phyloP scores from a whole-genome alignment of 2,888 invertebrate species.

The Merodon equestris region DNA sequence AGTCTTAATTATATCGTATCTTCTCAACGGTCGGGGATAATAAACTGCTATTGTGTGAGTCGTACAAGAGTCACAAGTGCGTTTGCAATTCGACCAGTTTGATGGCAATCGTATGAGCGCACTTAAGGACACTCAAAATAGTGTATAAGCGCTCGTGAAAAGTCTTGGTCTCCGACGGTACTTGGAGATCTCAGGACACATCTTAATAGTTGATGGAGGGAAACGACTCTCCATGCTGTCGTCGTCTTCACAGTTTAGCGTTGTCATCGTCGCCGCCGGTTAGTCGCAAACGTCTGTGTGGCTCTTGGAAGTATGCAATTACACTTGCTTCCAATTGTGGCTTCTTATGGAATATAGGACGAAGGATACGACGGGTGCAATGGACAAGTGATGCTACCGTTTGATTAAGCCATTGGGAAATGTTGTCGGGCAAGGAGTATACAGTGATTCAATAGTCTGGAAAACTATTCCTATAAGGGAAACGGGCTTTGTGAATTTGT shows the following conservation, averaged over 20 bases:
- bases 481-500: background rate
- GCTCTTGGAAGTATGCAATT: slow-evolving; percentile 30
- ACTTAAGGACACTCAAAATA: slow-evolving; percentile 22
- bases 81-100: slow-evolving; percentile 47
- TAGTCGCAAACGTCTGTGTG: background rate
- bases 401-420: slow-evolving; percentile 10
- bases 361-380: background rate
- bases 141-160: slow-evolving; percentile 14
- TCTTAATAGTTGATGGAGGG: slow-evolving; percentile 1
- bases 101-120: slow-evolving; percentile 27
- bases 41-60: slow-evolving; percentile 22
- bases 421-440: background rate
- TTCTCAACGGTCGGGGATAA: slow-evolving; percentile 10
- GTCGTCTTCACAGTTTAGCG: background rate
- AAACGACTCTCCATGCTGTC: background rate
- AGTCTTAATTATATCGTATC: slow-evolving; percentile 34
- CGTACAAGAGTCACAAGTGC: slow-evolving; percentile 41
- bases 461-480: slow-evolving; percentile 9
- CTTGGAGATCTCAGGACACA: slow-evolving; percentile 20
- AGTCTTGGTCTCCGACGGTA: slow-evolving; percentile 22
- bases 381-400: slow-evolving; percentile 1
- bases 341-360: background rate
- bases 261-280: background rate
- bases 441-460: slow-evolving; percentile 3
- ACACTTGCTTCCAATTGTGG: slow-evolving; percentile 7